Evolutionary conservation across 1,140 invertebrate genomes (phyloP).

Genomic region (Drosophila erecta): DNA sequence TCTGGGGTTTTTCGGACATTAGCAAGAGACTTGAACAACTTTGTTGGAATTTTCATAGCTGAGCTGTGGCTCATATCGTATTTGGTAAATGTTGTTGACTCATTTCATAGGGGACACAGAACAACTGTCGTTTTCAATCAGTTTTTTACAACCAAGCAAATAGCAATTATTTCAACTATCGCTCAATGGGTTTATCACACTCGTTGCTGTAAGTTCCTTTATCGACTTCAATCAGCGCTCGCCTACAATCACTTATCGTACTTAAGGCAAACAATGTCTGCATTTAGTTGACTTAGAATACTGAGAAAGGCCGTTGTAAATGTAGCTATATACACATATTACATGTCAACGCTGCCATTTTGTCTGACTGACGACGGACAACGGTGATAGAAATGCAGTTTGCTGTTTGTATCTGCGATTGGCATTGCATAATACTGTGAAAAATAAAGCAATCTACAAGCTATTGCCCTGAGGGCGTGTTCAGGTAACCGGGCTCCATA

Average conservation of each 20-base stretch:
- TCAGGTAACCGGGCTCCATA: slow-evolving; percentile 4
- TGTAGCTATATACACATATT: slow-evolving; percentile 10
- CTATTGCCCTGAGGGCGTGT: slow-evolving; percentile 2
- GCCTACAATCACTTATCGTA: slow-evolving; percentile 20
- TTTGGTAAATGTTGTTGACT: background rate
- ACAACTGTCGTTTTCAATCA: slow-evolving; percentile 5
- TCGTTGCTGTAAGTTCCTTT: background rate
- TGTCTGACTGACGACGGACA: slow-evolving; percentile 38
- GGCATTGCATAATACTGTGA: slow-evolving; percentile 68
- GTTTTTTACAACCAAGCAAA: background rate
- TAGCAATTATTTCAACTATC: background rate
- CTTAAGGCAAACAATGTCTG: slow-evolving; percentile 12
- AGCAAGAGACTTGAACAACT: background rate
- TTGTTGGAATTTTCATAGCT: no score
- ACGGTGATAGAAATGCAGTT: slow-evolving; percentile 47
- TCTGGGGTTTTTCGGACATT: background rate
- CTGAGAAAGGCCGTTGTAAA: slow-evolving; percentile 11
- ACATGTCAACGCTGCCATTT: slow-evolving; percentile 33
- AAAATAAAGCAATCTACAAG: slow-evolving; percentile 11
- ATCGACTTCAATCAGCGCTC: slow-evolving; percentile 22
- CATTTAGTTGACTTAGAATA: slow-evolving; percentile 25
- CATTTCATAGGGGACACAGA: background rate
- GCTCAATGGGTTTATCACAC: background rate
- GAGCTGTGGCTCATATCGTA: no score
- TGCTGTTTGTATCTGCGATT: slow-evolving; percentile 48